Evolutionary conservation across 30 jellyfish, hydroid and myxozoan genomes (phyloP).

Genomic region (Aurelia aurita complex sp. Pacific): DNA sequence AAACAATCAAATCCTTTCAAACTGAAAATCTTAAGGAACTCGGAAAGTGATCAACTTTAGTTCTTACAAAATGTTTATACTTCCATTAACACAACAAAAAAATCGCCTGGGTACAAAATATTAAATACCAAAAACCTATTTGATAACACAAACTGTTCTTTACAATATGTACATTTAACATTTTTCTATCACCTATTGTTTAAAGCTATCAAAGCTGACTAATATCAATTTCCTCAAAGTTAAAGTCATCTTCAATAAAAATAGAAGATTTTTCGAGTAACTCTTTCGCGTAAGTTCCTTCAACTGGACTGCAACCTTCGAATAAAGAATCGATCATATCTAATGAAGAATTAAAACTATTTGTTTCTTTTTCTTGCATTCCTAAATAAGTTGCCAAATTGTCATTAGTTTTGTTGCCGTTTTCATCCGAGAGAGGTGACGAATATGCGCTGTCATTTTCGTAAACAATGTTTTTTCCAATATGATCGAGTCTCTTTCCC

Average conservation of each 20-base stretch:
- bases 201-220: conserved; percentile 1
- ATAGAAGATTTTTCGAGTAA: no score
- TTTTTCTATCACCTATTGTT: no score
- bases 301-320: not conserved
- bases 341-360: not conserved
- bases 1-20: no score
- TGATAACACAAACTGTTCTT: not conserved
- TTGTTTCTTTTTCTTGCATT: not conserved
- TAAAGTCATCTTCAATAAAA: not conserved
- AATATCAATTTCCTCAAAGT: conserved; percentile 38
- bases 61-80: no score
- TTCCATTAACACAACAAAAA: no score
- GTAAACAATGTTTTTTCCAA: not conserved
- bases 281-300: not conserved
- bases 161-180: no score
- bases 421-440: conserved; percentile 27
- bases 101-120: no score
- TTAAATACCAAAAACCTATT: not conserved
- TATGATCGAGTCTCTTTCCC: not conserved
- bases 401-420: not conserved
- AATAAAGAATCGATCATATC: conserved; percentile 17
- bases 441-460: conserved; percentile 43
- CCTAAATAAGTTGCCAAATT: not conserved
- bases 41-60: no score
- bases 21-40: no score